A percentile compares a stretch with the other conserved stretches of the same genome.
These are phyloP conservation scores for Homalodisca vitripennis DNA, from an alignment of 1,140 invertebrate species.

Conservation along the genomic window DNA sequence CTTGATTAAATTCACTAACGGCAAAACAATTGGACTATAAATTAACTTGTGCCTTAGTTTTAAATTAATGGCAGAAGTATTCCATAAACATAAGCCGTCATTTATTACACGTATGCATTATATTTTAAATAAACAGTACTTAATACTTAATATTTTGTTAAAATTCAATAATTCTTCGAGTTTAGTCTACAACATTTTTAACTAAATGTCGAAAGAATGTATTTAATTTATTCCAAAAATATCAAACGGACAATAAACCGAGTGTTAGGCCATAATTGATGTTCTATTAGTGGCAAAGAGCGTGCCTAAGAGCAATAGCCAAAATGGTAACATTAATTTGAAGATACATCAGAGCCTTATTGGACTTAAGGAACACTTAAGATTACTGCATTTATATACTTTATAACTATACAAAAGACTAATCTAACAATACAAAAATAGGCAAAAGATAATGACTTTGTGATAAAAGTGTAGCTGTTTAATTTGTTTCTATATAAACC, in stretches of 20 bases:
- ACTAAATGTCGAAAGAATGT: neutral
- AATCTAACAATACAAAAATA: slow-evolving; percentile 30
- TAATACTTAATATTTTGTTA: too few species aligned
- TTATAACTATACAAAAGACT: slow-evolving; percentile 28
- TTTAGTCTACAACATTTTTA: neutral
- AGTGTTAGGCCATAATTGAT: neutral
- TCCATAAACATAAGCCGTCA: too few species aligned
- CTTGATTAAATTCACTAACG: too few species aligned
- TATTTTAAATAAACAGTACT: too few species aligned
- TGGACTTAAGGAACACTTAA: slow-evolving; percentile 22
- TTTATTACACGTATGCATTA: too few species aligned
- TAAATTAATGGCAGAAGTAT: too few species aligned
- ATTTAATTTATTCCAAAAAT: neutral
- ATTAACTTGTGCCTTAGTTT: too few species aligned
- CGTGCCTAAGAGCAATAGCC: neutral
- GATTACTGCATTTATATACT: slow-evolving; percentile 3
- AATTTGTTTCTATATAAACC: neutral
- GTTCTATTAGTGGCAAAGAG: neutral
- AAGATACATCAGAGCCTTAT: neutral
- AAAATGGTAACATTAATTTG: slow-evolving; percentile 1
- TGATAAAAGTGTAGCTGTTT: neutral
- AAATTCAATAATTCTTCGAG: neutral
- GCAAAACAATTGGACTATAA: too few species aligned
- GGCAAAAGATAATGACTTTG: slow-evolving; percentile 25
- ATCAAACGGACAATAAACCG: neutral